phyloP scores from a whole-genome alignment of 2,888 invertebrate genomes.

The Dynastes maya region DNA sequence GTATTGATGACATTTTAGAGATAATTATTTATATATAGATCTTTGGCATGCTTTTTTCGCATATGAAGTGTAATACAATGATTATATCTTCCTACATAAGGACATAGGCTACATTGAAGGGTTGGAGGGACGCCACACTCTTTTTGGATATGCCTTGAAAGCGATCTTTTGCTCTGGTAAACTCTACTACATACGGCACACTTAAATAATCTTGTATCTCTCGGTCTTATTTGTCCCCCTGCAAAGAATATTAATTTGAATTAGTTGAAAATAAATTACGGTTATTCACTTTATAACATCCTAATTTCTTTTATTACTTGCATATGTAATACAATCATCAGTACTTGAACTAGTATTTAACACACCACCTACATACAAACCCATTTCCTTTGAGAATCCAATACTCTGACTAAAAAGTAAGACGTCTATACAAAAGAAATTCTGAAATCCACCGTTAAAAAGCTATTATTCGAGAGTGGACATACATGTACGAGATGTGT shows the following conservation, averaged over 20 bases:
- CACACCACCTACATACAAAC: too few relatives aligned
- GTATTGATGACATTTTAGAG: not conserved
- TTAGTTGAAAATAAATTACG: too few relatives aligned
- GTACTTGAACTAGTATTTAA: too few relatives aligned
- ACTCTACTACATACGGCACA: not conserved
- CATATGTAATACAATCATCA: too few relatives aligned
- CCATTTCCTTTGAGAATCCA: too few relatives aligned
- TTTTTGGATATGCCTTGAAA: conserved; percentile 1
- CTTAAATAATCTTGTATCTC: not conserved
- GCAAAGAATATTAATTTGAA: not conserved
- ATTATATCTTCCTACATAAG: conserved; percentile 47
- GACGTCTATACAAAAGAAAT: too few relatives aligned
- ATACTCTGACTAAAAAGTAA: too few relatives aligned
- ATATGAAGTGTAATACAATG: conserved; percentile 26
- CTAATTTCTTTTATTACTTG: too few relatives aligned
- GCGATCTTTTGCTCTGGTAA: not conserved
- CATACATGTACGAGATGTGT: too few relatives aligned
- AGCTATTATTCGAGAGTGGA: too few relatives aligned
- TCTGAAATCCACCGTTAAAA: too few relatives aligned
- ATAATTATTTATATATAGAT: not conserved
- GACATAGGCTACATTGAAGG: conserved; percentile 23
- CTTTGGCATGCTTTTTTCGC: conserved; percentile 3
- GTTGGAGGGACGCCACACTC: not conserved
- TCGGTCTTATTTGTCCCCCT: not conserved
- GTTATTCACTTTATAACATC: too few relatives aligned